A percentile compares a stretch with the other conserved stretches of the same genome.
phyloP scores from a whole-genome alignment of 2,888 invertebrate genomes.

The Polyploca ridens region DNA sequence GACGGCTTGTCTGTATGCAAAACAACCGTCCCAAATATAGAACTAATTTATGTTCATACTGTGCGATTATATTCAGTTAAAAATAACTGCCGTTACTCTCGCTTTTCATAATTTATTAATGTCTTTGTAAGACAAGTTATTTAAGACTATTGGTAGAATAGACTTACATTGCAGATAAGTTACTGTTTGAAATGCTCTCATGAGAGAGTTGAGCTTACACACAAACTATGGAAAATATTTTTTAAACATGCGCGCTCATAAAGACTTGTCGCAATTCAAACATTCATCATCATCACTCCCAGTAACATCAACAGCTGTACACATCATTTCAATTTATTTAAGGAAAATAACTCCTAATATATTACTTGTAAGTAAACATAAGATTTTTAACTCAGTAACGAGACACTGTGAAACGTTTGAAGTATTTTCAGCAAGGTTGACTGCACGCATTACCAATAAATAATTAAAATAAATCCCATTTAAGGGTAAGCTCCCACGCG shows the following conservation, averaged over 20 bases:
- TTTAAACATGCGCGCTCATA: not conserved
- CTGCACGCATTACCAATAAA: conserved; percentile 69
- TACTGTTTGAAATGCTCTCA: not conserved
- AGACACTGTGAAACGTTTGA: conserved; percentile 17
- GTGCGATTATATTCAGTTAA: conserved; percentile 78
- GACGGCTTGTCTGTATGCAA: conserved; percentile 81
- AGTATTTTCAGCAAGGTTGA: conserved; percentile 33
- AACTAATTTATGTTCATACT: conserved; percentile 83
- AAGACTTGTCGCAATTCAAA: not conserved
- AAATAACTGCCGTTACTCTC: conserved; percentile 74
- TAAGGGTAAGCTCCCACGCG: conserved; percentile 83
- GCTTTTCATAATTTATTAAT: conserved; percentile 69
- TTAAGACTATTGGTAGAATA: conserved; percentile 12
- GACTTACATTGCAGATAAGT: not conserved
- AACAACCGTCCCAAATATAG: conserved; percentile 82
- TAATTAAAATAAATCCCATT: conserved; percentile 83
- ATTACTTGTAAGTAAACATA: not conserved
- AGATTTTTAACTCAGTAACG: not conserved
- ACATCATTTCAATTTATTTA: not conserved
- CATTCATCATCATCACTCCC: not conserved
- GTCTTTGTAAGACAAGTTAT: conserved; percentile 31
- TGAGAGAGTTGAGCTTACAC: not conserved
- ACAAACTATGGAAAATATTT: not conserved
- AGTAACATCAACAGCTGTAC: not conserved
- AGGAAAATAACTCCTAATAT: not conserved